Base-by-base conservation (phyloP, 2,113 vertebrate genomes). In the Ophiodon elongatus region DNA sequence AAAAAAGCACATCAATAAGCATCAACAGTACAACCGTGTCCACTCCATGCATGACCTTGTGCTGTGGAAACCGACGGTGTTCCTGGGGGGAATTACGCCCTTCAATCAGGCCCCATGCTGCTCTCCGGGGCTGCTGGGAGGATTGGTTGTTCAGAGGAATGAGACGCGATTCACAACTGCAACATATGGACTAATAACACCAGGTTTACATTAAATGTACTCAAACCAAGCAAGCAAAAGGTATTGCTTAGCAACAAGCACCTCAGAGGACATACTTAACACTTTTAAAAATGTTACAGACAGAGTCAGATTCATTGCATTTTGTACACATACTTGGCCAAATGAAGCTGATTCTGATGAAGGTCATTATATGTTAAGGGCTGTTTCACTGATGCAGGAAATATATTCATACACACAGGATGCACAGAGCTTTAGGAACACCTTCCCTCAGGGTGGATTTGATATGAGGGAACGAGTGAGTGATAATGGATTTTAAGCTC, bases 11-110 rank as follows among this genome's bases (percentile, higher is more conserved):
- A 7, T 39, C n/a, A n/a, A n/a, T n/a, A n/a, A 56, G 50, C 67
- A 45, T 86, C 65, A 27, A 67, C 39, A 66, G 8, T 13, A 56
- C 69, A 52, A 21, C 76, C 73, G 63, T 83, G 70, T 31, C 33
- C 11, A 7, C 56, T 59, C 15, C 33, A 19, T 66, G 75, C 65
- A 4, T 60, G 88, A 79, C 81, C 74, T 86, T 86, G 73, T 9
- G 10, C 41, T 39, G 33, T 15, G 10, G 69, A 25, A 35, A 31
- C 43, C 11, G 27, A 14, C 17, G 19, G 71, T 1, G 10, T 72
- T 66, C 33, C 63, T 39, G 50, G 76, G 43, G 43, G 43, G 80
- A 86, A 39, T 70, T 6, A 45, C 15, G 11, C 64, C 35, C 15
- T 54, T 41, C 52, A 50, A n/a, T 3, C 65, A 62, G 52, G 37